Base-by-base conservation (phyloP, 1,140 invertebrate genomes). In the Cydia fagiglandana region DNA sequence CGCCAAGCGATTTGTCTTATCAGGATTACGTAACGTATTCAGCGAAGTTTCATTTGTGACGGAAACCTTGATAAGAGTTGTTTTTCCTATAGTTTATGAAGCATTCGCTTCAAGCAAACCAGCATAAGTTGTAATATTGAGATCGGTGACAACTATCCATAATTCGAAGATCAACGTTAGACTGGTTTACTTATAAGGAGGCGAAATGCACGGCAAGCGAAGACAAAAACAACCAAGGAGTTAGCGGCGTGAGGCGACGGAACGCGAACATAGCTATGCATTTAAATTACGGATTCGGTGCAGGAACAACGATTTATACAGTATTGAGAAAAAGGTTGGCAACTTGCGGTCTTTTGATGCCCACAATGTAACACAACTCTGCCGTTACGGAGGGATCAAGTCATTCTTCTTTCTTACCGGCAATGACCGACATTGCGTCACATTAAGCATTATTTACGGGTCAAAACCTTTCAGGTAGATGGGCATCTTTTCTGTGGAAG, bases 1-100 rank as follows among this genome's bases (percentile, higher is more conserved):
- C 64, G 64, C 64, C 30, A 66, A 66, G 64, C 64, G 64, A 66
- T 66, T 61, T 61, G 56, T 61, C 64, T 66, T 66, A 66, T 66
- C 64, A 66, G 28, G 20, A 7, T 66, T 34, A 66, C 64, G 64
- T 66, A 38, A 38, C 30, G 64, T 30, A 66, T 66, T 66, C n/a
- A 24, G 28, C 64, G 64, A 66, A 66, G 64, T 66, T 66, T 66
- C 64, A 38, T 61, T 61, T 61, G 56, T 66, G 24, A 66, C 64
- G 64, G 64, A 66, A 66, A 38, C 64, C 64, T 66, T 66, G 64
- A 66, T 66, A 66, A 66, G 64, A 15, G 64, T 24, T 24, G 56
- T 24, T 61, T 61, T 61, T 24, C 56, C 56, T 17, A 61, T 24
- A 9, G 56, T n/a, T 61, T 61, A 61, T n/a, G n/a, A 12, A 61